Percentiles rank a stretch among this genome's conserved stretches.
phyloP scores from a whole-genome alignment of 2,797 vertebrate genomes.

The Falco biarmicus region DNA sequence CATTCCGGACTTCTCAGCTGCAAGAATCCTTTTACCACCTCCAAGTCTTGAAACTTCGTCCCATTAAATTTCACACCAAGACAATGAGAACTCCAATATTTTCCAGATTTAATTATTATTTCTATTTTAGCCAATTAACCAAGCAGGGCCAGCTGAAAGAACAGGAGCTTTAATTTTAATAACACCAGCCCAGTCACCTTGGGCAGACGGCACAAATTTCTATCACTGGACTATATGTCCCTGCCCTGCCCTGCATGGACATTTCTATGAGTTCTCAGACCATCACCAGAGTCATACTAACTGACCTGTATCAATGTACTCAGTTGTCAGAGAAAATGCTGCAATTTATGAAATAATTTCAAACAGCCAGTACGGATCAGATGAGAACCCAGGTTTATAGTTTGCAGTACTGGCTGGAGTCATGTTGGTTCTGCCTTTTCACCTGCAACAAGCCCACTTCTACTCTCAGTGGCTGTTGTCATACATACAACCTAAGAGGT shows the following conservation, averaged over 20 bases:
- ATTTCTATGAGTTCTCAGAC: neutral
- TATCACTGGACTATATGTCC: neutral
- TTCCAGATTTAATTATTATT: neutral
- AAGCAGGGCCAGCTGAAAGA: neutral
- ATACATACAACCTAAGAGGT: neutral
- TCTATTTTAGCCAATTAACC: neutral
- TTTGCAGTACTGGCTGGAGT: neutral
- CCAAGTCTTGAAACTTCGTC: neutral
- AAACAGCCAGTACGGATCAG: neutral
- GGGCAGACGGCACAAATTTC: neutral
- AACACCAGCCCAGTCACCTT: neutral
- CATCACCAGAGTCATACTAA: neutral
- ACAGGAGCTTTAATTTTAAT: neutral
- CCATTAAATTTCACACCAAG: neutral
- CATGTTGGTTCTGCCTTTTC: neutral
- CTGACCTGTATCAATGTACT: neutral
- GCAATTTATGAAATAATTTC: neutral
- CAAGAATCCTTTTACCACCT: slow-evolving; percentile 4
- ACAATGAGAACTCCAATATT: neutral
- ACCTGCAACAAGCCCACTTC: neutral
- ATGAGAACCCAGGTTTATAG: neutral
- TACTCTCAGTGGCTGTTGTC: neutral
- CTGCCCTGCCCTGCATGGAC: neutral
- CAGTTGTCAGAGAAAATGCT: neutral
- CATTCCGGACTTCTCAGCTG: slow-evolving; percentile 22